Evolutionary conservation across 2,797 vertebrate genomes (phyloP).

Genomic region (Sciaenops ocellatus): DNA sequence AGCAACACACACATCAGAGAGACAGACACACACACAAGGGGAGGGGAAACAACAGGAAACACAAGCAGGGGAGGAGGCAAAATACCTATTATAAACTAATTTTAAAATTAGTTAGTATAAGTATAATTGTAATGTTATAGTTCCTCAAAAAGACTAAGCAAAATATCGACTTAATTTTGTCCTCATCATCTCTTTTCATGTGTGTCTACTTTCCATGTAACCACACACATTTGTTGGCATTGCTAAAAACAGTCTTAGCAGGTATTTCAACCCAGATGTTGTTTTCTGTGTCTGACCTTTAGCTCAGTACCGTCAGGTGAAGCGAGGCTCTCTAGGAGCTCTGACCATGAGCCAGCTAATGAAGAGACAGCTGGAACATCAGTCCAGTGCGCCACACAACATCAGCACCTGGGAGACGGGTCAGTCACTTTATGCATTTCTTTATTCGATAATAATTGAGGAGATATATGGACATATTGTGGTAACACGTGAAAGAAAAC

Average conservation of each 20-base stretch:
- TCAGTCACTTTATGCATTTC: conserved; percentile 74
- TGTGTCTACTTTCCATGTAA: conserved; percentile 42
- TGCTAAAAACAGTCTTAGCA: background rate
- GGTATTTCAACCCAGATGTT: conserved; percentile 36
- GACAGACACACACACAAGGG: too few species aligned
- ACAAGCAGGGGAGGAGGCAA: too few species aligned
- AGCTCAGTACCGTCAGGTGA: conserved; percentile 99
- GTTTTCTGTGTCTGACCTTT: conserved; percentile 65
- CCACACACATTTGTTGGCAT: conserved; percentile 5
- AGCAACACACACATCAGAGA: too few species aligned
- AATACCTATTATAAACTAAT: background rate
- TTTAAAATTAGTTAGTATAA: conserved; percentile 26
- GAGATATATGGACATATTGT: background rate
- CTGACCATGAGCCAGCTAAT: conserved; percentile 98
- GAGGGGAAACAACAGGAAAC: too few species aligned
- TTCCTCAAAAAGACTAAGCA: conserved; percentile 17
- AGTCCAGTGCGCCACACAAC: conserved; percentile 98
- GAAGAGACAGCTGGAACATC: conserved; percentile 99
- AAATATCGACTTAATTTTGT: conserved; percentile 11
- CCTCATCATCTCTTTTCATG: conserved; percentile 45
- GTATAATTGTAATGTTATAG: background rate
- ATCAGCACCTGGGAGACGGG: conserved; percentile 99
- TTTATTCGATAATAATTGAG: conserved; percentile 8
- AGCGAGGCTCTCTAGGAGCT: conserved; percentile 97
- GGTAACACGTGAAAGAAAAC: background rate